Conservation (phyloP, 1,140 invertebrate genomes). For the Hyles vespertilio region DNA sequence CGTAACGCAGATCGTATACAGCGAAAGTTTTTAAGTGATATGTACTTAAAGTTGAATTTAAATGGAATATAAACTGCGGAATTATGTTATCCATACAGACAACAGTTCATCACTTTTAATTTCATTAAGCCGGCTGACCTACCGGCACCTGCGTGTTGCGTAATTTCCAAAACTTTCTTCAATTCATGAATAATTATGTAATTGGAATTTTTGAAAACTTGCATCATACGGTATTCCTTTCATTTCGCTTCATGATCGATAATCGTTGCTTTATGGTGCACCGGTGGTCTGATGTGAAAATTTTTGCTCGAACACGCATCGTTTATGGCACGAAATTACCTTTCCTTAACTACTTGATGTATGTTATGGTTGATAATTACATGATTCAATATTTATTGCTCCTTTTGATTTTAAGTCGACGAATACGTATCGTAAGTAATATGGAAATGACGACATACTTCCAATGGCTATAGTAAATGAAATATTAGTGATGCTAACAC, state of each 20-base stretch:
- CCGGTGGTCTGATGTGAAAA: too few species aligned
- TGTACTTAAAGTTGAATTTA: conserved; percentile 17
- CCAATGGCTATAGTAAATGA: too few species aligned
- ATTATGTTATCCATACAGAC: conserved; percentile 30
- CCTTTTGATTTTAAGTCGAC: conserved; percentile 1
- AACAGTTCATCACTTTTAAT: conserved; percentile 17
- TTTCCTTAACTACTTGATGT: too few species aligned
- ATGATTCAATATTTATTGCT: too few species aligned
- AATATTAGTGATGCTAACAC: too few species aligned
- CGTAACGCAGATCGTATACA: conserved; percentile 23
- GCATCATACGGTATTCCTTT: conserved; percentile 16
- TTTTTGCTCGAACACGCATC: too few species aligned
- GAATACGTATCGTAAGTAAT: background rate
- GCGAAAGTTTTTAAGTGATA: conserved; percentile 43
- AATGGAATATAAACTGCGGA: conserved; percentile 46
- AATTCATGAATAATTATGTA: conserved; percentile 26
- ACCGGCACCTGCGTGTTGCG: conserved; percentile 9
- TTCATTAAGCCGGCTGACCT: conserved; percentile 14
- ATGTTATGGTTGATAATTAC: too few species aligned
- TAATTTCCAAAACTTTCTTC: conserved; percentile 17
- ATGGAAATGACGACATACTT: too few species aligned
- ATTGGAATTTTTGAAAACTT: conserved; percentile 15
- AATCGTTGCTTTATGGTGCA: too few species aligned
- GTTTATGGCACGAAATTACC: too few species aligned
- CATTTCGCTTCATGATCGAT: conserved; percentile 12